Base-by-base conservation (phyloP, 2,113 vertebrate genomes). In the Lipotes vexillifer region DNA sequence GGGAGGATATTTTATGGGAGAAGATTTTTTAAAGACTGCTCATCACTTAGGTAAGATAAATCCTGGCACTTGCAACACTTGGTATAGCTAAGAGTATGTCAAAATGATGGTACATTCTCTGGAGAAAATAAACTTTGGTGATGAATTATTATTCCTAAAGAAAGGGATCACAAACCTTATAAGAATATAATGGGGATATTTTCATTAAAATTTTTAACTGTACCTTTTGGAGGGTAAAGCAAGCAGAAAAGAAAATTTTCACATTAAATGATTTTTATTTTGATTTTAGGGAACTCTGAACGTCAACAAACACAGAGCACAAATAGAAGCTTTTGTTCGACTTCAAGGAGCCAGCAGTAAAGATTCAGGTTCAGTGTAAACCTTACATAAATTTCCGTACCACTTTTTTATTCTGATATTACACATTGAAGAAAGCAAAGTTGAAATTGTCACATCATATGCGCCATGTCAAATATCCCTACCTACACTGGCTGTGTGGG, bases 231-330 rank as follows among this genome's bases (percentile, higher is more conserved):
- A 77, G 57, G 33, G 80, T 80, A 92, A 78, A 89, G 5, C 27
- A 15, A 29, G 44, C 44, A 68, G 38, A 61, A 59, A 78, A 71
- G 31, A 57, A 41, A n/a, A 29, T 93, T 86, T 91, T 74, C 92
- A 86, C 17, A 17, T 1, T 10, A 41, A 41, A 41, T 44, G 31
- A 90, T 55, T 96, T 90, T 83, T 80, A 3, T 98, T 97, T 49
- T 83, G 12, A 77, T 98, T 97, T 77, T 95, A 99, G 99, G 99
- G 99, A 1, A 98, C 98, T 0, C 98, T 99, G 97, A 99, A 98
- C 25, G 99, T 99, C 91, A 99, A 99, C 93, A 99, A 99, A 90
- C 99, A 99, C 78, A 98, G 99, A 85, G 98, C 99, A 6, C 99
- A 99, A 49, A 93, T 99, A 29, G 99, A 99, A 94, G 99, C 99